Evolutionary conservation across 30 jellyfish, hydroid and myxozoan genomes (phyloP), one percentile per base, ranked within the genome.

Genomic region (Hydractinia symbiolongicarpus): DNA sequence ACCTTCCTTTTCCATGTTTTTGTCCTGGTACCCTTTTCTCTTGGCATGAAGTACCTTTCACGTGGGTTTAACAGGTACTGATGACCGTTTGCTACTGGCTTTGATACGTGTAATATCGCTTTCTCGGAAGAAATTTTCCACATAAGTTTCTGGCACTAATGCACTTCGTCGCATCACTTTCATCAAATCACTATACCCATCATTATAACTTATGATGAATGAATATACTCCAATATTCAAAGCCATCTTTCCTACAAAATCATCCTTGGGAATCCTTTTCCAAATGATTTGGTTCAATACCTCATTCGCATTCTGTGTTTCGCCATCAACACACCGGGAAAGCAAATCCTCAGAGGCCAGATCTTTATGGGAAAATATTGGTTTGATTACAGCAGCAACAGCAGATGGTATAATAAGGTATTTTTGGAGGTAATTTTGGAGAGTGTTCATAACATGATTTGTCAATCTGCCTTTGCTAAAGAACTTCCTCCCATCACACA

Each of bases 211-310:
- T 60, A 14, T 60, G 70, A 60, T 60, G 70, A 1, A 1, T 60
- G 70, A 60, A 60, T 60, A 13, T 0, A 60, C 70, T 60, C 70
- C 70, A 60, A 60, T 60, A 60, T 60, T 16, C 70, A 60, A 60
- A 13, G 70, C 70, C 19, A 16, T 60, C 70, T 2, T 60, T 58
- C 68, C 68, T 9, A 58, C 68, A 58, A 58, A 58, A n/a, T 9
- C 68, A 58, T 58, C 68, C n/a, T 58, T 58, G n/a, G 68, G 68
- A 58, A 58, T 58, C n/a, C 68, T 58, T 58, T 58, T 58, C 68
- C 68, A 58, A 58, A 58, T 58, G 68, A 58, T 58, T 58, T 58
- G 68, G 68, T 58, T 60, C 1, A 60, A 3, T 60, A 3, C 70
- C 70, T 60, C 19, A 14, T 13, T 60, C 1, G 2, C 70, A 2